Percentiles rank a stretch among this genome's conserved stretches.
phyloP scores from a whole-genome alignment of 2,888 invertebrate species.

The Heliconius hortense region DNA sequence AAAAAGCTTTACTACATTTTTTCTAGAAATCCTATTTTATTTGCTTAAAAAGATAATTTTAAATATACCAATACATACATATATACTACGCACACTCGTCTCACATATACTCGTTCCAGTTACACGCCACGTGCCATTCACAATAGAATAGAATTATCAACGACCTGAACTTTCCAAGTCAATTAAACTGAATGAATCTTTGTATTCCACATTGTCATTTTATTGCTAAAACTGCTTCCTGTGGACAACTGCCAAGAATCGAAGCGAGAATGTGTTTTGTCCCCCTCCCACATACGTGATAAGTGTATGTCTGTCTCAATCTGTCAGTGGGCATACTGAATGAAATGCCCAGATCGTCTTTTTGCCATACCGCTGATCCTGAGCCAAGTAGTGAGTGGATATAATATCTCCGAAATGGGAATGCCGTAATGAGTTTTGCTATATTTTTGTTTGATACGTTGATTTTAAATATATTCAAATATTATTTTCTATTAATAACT shows the following conservation, averaged over 20 bases:
- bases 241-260: constrained; percentile 80
- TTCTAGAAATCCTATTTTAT: not conserved
- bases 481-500: not conserved
- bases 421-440: constrained; percentile 36
- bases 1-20: not conserved
- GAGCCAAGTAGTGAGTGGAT: constrained; percentile 72
- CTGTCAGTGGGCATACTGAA: constrained; percentile 70
- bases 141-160: constrained; percentile 39
- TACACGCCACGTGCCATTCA: constrained; percentile 3
- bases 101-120: constrained; percentile 8
- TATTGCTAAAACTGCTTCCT: constrained; percentile 77
- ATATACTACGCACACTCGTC: not conserved
- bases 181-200: constrained; percentile 74
- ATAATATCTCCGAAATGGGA: constrained; percentile 53
- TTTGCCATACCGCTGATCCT: constrained; percentile 72
- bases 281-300: constrained; percentile 47
- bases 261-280: constrained; percentile 60
- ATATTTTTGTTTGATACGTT: constrained; percentile 22
- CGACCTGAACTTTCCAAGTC: constrained; percentile 59
- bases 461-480: constrained; percentile 11
- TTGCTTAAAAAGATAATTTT: not conserved
- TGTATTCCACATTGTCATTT: constrained; percentile 73
- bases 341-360: constrained; percentile 72
- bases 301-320: constrained; percentile 56
- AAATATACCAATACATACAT: not conserved